A percentile compares a stretch with the other conserved stretches of the same genome.
Conservation (phyloP, 2,888 invertebrate species). For the Boloria euphrosyne region DNA sequence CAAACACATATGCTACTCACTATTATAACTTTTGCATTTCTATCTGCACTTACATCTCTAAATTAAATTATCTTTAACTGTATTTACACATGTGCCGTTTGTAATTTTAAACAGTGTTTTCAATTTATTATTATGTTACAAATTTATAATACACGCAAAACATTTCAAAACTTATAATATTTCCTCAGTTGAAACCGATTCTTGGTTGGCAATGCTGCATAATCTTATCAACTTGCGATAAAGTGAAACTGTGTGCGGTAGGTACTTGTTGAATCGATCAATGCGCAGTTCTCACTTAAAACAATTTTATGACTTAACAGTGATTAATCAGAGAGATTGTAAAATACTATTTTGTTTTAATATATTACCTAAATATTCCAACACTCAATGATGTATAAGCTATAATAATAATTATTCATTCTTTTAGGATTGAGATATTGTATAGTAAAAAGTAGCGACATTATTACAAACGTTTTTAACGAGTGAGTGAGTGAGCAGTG, state of each 20-base stretch:
- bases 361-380: slow-evolving; percentile 50
- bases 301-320: slow-evolving; percentile 15
- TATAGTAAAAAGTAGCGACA: slow-evolving; percentile 37
- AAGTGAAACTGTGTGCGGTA: slow-evolving; percentile 57
- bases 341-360: not conserved
- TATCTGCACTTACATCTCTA: not conserved
- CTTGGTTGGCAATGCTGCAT: slow-evolving; percentile 56
- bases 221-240: slow-evolving; percentile 75
- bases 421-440: slow-evolving; percentile 37
- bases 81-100: not conserved
- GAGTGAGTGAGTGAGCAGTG: slow-evolving; percentile 54
- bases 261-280: slow-evolving; percentile 45
- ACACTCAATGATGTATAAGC: slow-evolving; percentile 36
- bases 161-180: no score
- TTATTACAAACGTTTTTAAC: slow-evolving; percentile 49
- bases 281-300: slow-evolving; percentile 33
- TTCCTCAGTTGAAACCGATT: slow-evolving; percentile 35
- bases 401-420: no score
- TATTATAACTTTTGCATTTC: slow-evolving; percentile 40
- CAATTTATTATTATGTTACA: no score
- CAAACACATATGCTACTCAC: slow-evolving; percentile 56
- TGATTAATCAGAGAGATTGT: not conserved
- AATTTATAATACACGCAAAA: not conserved
- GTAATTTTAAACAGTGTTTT: no score
- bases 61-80: not conserved